Percentiles rank a stretch among this genome's conserved stretches.
Conservation (phyloP, 2,113 vertebrate genomes). For the Pteropus alecto region DNA sequence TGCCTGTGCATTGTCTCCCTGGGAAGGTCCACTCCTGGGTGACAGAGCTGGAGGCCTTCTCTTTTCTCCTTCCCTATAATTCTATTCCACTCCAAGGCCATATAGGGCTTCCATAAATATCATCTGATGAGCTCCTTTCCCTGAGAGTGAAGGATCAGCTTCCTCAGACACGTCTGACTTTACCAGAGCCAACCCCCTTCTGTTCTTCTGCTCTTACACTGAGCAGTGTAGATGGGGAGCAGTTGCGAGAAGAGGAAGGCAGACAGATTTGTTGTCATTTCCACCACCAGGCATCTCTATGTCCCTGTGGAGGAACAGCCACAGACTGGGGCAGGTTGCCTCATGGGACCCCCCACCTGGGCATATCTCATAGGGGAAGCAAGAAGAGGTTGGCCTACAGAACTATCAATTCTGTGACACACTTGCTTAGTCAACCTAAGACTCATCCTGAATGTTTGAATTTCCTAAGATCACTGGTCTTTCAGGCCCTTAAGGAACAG, state of each 20-base stretch:
- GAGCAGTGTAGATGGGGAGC: neutral
- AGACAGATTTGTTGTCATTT: neutral
- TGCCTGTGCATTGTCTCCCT: neutral
- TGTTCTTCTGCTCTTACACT: neutral
- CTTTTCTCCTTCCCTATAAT: neutral
- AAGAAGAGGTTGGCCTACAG: neutral
- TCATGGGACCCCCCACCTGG: neutral
- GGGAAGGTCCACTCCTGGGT: neutral
- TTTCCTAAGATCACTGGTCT: neutral
- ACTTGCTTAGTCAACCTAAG: neutral
- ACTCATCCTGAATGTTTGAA: neutral
- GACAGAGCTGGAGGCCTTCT: neutral
- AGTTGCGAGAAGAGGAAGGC: neutral
- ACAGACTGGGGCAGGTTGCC: neutral
- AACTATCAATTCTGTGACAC: neutral
- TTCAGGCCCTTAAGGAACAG: neutral
- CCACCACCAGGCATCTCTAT: neutral
- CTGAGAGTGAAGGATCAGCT: neutral
- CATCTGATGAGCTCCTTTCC: neutral
- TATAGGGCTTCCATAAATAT: neutral
- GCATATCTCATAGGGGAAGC: neutral
- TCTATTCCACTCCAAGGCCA: neutral
- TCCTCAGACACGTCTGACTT: neutral
- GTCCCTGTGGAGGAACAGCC: neutral
- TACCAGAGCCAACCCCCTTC: neutral